Conservation (phyloP, 2,888 invertebrate species). For the Pristionchus japonicus region DNA sequence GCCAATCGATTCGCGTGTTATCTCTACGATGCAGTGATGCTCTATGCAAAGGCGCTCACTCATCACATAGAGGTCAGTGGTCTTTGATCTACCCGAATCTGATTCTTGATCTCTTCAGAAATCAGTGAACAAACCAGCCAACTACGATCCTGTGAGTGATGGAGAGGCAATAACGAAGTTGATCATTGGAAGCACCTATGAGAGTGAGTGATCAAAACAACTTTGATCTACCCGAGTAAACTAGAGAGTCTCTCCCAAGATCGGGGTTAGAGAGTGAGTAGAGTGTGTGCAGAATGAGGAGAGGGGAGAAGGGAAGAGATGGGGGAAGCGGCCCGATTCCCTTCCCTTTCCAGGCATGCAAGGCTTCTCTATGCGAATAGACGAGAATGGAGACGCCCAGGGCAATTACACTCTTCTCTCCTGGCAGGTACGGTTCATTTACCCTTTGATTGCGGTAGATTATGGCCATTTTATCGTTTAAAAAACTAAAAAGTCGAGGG, state of each 20-base stretch:
- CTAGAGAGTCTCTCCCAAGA: slow-evolving; percentile 12
- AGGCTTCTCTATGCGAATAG: slow-evolving; percentile 91
- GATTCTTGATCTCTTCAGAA: slow-evolving; percentile 1
- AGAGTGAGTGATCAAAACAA: slow-evolving; percentile 58
- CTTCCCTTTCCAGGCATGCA: slow-evolving; percentile 84
- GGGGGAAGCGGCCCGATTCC: background rate
- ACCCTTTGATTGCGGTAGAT: background rate
- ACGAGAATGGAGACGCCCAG: slow-evolving; percentile 90
- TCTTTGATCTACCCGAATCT: background rate
- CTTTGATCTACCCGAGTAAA: slow-evolving; percentile 78
- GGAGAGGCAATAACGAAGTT: slow-evolving; percentile 85
- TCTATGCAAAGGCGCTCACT: slow-evolving; percentile 88
- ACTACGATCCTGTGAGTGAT: slow-evolving; percentile 79
- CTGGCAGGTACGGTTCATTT: slow-evolving; percentile 78
- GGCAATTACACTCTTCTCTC: slow-evolving; percentile 91
- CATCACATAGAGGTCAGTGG: slow-evolving; percentile 70
- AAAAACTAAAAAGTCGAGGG: no score
- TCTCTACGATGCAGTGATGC: slow-evolving; percentile 88
- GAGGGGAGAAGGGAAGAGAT: background rate
- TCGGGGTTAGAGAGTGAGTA: background rate
- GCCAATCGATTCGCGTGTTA: slow-evolving; percentile 84
- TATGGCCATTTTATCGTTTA: no score
- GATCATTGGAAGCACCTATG: slow-evolving; percentile 84
- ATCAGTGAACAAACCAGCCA: slow-evolving; percentile 27
- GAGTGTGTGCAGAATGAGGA: background rate